Percentiles rank a stretch among this genome's conserved stretches.
These are phyloP conservation scores for Albula goreensis DNA, from an alignment of 2,113 vertebrate species.

Conservation along the genomic window DNA sequence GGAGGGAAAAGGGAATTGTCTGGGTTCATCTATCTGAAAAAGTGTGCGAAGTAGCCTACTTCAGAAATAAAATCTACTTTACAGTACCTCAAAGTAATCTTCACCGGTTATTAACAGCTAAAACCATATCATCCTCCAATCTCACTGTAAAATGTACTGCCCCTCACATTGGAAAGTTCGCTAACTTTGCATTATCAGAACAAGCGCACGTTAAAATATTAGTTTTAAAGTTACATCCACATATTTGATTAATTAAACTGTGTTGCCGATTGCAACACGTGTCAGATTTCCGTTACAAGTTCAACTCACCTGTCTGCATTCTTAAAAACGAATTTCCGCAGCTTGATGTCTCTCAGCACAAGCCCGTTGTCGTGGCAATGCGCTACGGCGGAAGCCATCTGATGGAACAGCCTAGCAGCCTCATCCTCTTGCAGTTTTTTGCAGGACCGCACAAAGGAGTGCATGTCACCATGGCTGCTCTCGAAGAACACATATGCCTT, in stretches of 20 bases:
- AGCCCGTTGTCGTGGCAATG: conserved; percentile 81
- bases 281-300: background rate
- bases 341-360: conserved; percentile 81
- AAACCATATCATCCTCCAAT: too few species aligned
- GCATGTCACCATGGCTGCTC: conserved; percentile 83
- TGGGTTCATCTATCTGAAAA: too few species aligned
- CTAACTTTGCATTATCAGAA: too few species aligned
- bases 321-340: conserved; percentile 83
- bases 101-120: too few species aligned
- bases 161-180: too few species aligned
- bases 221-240: too few species aligned
- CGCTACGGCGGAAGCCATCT: conserved; percentile 81
- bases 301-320: conserved; percentile 77
- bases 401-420: conserved; percentile 80
- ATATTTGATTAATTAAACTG: background rate
- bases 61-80: too few species aligned
- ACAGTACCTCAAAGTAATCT: too few species aligned
- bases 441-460: conserved; percentile 81
- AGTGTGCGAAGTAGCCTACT: too few species aligned
- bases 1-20: too few species aligned
- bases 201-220: too few species aligned
- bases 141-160: too few species aligned
- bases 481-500: conserved; percentile 82
- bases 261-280: background rate
- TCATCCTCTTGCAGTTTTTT: conserved; percentile 83